Evolutionary conservation across 2,113 vertebrate species (phyloP).

Genomic region (Erinaceus europaeus): DNA sequence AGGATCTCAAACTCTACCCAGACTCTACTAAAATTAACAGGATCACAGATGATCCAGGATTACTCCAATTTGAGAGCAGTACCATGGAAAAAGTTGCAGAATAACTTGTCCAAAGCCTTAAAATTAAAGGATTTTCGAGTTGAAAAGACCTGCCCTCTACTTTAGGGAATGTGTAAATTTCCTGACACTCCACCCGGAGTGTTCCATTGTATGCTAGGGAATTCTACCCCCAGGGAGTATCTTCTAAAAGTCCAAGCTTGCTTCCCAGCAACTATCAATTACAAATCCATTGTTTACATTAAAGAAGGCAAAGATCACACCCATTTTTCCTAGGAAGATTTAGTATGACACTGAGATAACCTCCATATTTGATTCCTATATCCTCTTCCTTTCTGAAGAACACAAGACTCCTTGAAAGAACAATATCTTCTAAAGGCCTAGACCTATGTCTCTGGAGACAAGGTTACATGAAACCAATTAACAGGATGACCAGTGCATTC

Average conservation of each 20-base stretch:
- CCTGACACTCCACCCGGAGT: not conserved
- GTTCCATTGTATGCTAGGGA: not conserved
- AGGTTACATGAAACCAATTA: not conserved
- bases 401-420: not conserved
- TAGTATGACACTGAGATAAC: not conserved
- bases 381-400: not conserved
- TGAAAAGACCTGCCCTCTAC: not conserved
- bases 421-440: not conserved
- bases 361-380: not conserved
- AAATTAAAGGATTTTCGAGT: not conserved
- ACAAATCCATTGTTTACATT: not conserved
- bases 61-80: not conserved
- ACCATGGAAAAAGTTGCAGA: not conserved
- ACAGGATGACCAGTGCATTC: not conserved
- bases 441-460: not conserved
- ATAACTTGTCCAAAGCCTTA: not conserved
- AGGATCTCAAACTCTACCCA: not conserved
- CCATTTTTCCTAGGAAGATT: not conserved
- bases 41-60: accelerated
- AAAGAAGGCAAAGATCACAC: not conserved
- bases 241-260: not conserved
- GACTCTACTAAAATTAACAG: not conserved
- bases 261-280: not conserved
- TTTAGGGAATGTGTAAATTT: not conserved
- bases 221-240: not conserved